Evolutionary conservation across 2,888 invertebrate genomes (phyloP), one percentile per base, ranked within the genome.

Genomic region (Mythimna impura): DNA sequence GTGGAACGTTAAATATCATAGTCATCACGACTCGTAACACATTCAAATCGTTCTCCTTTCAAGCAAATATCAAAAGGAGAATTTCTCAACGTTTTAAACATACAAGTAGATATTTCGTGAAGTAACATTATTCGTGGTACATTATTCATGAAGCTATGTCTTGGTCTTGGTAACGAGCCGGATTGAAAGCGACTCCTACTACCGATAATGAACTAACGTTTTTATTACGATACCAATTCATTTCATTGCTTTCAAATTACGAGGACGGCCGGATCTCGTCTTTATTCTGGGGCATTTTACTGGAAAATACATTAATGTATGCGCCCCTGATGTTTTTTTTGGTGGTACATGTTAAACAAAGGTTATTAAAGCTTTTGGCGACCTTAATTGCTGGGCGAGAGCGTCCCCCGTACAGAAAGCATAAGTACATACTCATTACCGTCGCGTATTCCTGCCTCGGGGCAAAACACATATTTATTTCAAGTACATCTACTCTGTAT

Each of bases 81-180:
- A 93, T 91, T 93, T 92, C 89, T 88, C 88, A 89, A 88, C 91
- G 91, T 93, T 87, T 93, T 93, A 94, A 94, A 93, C 94, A 94
- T 93, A 91, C 92, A 93, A 93, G 93, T 93, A 89, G 91, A 92
- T 93, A 93, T 93, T 91, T 93, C 90, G 90, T 89, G 85, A 88
- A 91, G 91, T 90, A 89, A 92, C 93, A 92, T 94, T 95, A 94
- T 93, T 92, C 93, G 89, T 89, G 87, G 92, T 95, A 93, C 93
- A 95, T 95, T 95, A 95, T 96, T 95, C 95, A 95, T 95, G 95
- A 93, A 86, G 86, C 90, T 85, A 88, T 94, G 92, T 93, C 93
- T 93, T 90, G 89, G 90, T 95, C 93, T 93, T 90, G 89, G 91
- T 95, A 95, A 95, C 95, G 94, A 95, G 93, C 90, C 88, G 91